Evolutionary conservation across 2,797 vertebrate genomes (phyloP).

Genomic region (Aldrovandia affinis): DNA sequence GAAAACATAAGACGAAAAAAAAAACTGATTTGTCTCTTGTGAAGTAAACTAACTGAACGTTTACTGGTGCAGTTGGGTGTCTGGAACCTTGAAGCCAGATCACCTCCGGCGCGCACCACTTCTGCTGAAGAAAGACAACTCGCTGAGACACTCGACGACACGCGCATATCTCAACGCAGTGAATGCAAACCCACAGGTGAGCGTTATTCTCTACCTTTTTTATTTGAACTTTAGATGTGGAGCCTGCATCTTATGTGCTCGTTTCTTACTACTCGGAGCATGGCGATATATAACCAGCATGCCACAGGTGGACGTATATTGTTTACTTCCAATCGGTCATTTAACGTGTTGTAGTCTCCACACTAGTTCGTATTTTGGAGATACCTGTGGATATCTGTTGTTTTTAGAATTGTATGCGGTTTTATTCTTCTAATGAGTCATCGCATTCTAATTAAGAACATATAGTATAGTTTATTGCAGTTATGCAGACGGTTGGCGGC

Average conservation of each 20-base stretch:
- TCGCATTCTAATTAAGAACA: not conserved
- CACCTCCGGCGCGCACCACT: conserved; percentile 41
- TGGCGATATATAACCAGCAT: not conserved
- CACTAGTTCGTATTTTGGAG: not conserved
- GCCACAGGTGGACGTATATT: not conserved
- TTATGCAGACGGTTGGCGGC: too few relatives aligned
- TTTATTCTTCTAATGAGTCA: not conserved
- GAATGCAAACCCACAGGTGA: conserved; percentile 73
- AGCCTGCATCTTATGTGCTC: not conserved
- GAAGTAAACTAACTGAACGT: conserved; percentile 61
- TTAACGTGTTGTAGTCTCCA: not conserved
- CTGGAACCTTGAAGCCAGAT: conserved; percentile 39
- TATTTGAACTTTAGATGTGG: conserved; percentile 21
- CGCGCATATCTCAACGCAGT: conserved; percentile 54
- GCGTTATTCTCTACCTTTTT: conserved; percentile 26
- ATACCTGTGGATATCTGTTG: conserved; percentile 26
- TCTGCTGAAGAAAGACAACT: conserved; percentile 48
- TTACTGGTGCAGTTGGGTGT: conserved; percentile 53
- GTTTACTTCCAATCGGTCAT: not conserved
- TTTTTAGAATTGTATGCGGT: not conserved
- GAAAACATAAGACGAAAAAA: conserved; percentile 56
- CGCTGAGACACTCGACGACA: not conserved
- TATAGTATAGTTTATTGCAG: not conserved
- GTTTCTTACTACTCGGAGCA: too few relatives aligned
- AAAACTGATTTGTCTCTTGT: conserved; percentile 65